Percentiles rank a stretch among this genome's conserved stretches.
These are phyloP conservation scores for Drosophila insularis DNA, from an alignment of 1,140 invertebrate genomes.

Conservation along the genomic window DNA sequence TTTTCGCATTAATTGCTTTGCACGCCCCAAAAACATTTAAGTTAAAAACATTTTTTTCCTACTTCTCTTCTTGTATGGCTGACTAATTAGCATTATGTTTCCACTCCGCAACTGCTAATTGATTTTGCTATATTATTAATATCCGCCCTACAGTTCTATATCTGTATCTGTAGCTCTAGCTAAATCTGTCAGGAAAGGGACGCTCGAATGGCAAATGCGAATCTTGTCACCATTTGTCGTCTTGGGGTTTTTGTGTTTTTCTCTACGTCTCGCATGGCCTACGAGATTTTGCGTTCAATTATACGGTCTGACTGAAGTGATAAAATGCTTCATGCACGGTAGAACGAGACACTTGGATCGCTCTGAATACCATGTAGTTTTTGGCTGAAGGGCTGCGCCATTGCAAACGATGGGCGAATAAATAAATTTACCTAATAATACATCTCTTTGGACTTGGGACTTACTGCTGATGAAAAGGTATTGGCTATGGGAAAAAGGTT, in stretches of 20 bases:
- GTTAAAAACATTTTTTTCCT: conserved; percentile 20
- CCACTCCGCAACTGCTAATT: conserved; percentile 47
- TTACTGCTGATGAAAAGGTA: background rate
- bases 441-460: background rate
- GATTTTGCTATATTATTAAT: conserved; percentile 56
- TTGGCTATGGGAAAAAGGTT: too few relatives aligned
- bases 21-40: conserved; percentile 44
- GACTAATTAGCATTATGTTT: conserved; percentile 68
- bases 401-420: background rate
- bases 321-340: conserved; percentile 67
- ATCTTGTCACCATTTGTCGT: conserved; percentile 75
- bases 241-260: background rate
- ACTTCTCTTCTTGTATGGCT: conserved; percentile 3
- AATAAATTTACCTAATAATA: conserved; percentile 4
- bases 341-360: conserved; percentile 40
- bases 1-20: conserved; percentile 44
- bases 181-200: conserved; percentile 40
- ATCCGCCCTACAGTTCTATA: conserved; percentile 26
- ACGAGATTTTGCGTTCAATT: conserved; percentile 75
- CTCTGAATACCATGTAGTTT: background rate
- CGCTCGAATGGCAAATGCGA: conserved; percentile 54
- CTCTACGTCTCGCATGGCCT: conserved; percentile 50
- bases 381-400: background rate
- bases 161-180: conserved; percentile 46
- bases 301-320: conserved; percentile 79